These are phyloP conservation scores for Pseudococcus longispinus DNA, from an alignment of 2,888 invertebrate species.

Conservation along the genomic window DNA sequence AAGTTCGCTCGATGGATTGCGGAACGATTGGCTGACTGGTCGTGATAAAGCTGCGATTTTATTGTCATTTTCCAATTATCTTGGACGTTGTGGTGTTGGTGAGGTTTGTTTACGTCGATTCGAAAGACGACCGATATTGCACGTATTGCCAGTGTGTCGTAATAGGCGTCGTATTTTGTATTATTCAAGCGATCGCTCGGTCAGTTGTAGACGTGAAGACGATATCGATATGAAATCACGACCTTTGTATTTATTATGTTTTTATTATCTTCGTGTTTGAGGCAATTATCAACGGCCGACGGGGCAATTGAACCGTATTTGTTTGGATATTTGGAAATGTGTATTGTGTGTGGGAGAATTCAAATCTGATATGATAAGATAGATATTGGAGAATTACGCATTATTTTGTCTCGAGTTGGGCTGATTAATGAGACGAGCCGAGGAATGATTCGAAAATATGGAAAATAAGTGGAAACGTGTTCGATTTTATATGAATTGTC, in stretches of 20 bases:
- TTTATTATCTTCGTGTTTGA: background rate
- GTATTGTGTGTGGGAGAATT: too few relatives aligned
- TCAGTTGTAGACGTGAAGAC: background rate
- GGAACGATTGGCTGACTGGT: background rate
- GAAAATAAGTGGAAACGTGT: too few relatives aligned
- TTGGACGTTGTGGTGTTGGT: background rate
- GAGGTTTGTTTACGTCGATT: background rate
- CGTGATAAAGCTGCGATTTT: background rate
- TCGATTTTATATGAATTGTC: too few relatives aligned
- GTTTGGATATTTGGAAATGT: background rate
- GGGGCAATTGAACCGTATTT: background rate
- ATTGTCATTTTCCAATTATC: background rate
- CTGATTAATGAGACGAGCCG: too few relatives aligned
- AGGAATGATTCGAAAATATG: too few relatives aligned
- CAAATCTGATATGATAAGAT: too few relatives aligned
- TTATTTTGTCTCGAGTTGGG: too few relatives aligned
- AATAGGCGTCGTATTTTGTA: background rate
- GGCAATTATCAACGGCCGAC: background rate
- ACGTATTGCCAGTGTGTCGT: background rate
- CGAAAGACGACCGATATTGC: background rate
- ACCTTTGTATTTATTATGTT: background rate
- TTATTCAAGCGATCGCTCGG: background rate
- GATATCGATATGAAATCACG: background rate
- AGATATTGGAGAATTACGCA: too few relatives aligned
- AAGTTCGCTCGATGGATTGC: background rate